Evolutionary conservation across 2,888 invertebrate species (phyloP), one percentile per base, ranked within the genome.

Genomic region (Dioctria linearis): DNA sequence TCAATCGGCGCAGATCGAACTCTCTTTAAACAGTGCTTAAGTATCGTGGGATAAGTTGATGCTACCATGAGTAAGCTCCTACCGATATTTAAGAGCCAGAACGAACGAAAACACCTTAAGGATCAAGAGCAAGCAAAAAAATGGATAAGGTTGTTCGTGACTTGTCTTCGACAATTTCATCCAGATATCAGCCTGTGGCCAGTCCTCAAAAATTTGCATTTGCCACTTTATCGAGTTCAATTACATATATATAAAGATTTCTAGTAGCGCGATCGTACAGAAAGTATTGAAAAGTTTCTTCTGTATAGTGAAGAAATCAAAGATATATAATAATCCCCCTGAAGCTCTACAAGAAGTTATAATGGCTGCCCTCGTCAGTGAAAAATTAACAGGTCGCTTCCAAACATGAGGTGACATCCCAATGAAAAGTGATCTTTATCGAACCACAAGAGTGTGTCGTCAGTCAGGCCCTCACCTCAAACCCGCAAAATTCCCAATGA

Each of bases 391-490:
- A 76, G 49, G 63, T 76, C 63, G 76, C 76, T 49, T 63, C 49
- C 76, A 76, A 76, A 76, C 76, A 61, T 6, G 76, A 76, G 76
- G 76, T 76, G 76, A 76, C 76, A 76, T 76, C 76, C 76, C 66
- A 78, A 65, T 78, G 66, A 78, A 78, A 78, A 66, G 43, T 78
- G 78, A 78, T 78, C 66, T 66, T 78, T 54, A 63, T 78, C 66
- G 49, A 66, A 78, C 78, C 78, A 54, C 78, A 78, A 66, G 78
- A 78, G 66, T 51, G 78, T 78, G 78, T 78, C 66, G 65, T 51
- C 65, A 42, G 54, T 65, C 78, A 65, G 39, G 78, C 37, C 78
- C 75, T 75, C 75, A 25, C 57, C 40, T 66, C 66, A 66, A 66
- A 63, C 51, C 66, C 66, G 63, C 65, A 66, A 66, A 54, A 54